A percentile compares a stretch with the other conserved stretches of the same genome.
These are phyloP conservation scores for Cossypha niveicapilla DNA, from an alignment of 2,797 vertebrate genomes.

Conservation along the genomic window DNA sequence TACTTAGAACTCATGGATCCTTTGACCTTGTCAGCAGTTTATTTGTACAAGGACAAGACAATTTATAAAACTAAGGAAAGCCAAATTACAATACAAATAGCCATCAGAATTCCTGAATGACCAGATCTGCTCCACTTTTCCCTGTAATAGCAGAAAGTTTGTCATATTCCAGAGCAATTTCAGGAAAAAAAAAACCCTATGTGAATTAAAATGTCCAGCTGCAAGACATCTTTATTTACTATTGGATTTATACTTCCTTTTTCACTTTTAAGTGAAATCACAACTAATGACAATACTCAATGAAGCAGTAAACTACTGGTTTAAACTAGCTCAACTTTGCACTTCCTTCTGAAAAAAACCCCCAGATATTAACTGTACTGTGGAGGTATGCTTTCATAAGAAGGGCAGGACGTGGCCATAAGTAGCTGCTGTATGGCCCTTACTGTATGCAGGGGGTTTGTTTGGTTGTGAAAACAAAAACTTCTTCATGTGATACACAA, in stretches of 20 bases:
- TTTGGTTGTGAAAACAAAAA: constrained; percentile 53
- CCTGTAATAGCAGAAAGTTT: background rate
- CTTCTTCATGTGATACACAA: constrained; percentile 48
- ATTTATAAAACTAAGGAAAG: background rate
- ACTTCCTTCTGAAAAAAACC: background rate
- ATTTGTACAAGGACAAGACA: background rate
- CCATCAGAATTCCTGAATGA: background rate
- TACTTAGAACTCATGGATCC: background rate
- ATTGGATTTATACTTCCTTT: background rate
- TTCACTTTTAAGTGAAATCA: background rate
- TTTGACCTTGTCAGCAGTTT: background rate
- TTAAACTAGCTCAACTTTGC: background rate
- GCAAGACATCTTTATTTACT: background rate
- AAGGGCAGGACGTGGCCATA: background rate
- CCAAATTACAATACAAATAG: background rate
- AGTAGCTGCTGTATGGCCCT: constrained; percentile 32
- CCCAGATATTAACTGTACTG: background rate
- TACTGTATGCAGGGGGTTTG: constrained; percentile 30
- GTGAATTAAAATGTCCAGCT: background rate
- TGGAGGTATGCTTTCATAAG: background rate
- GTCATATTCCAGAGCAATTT: background rate
- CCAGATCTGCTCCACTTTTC: background rate
- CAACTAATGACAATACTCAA: constrained; percentile 18
- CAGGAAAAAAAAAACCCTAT: background rate
- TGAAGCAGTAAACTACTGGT: background rate